Evolutionary conservation across 1,140 invertebrate species (phyloP).

Genomic region (Pseudomyrmex pallidus): DNA sequence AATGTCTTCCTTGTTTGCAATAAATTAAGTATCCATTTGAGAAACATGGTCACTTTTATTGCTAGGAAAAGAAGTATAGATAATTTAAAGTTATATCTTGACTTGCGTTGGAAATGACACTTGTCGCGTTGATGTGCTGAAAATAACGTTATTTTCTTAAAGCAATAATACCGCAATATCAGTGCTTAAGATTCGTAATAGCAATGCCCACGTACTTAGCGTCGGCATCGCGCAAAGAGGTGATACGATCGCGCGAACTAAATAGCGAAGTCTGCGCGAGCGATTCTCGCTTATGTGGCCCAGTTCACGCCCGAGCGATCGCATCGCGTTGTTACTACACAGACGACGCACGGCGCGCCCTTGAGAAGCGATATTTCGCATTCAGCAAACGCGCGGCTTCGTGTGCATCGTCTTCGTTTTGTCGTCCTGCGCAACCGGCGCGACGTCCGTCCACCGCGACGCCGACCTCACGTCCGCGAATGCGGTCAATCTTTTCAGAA

Average conservation of each 20-base stretch:
- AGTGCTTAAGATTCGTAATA: conserved; percentile 33
- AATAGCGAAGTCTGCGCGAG: conserved; percentile 29
- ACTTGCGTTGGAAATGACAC: too few species aligned
- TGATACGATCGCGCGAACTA: conserved; percentile 48
- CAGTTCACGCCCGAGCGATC: conserved; percentile 71
- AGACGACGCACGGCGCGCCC: conserved; percentile 65
- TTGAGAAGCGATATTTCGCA: conserved; percentile 67
- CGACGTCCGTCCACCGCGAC: conserved; percentile 54
- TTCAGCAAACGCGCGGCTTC: conserved; percentile 58
- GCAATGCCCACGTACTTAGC: neutral
- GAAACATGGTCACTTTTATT: conserved; percentile 10
- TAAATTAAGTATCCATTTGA: conserved; percentile 31
- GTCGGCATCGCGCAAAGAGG: conserved; percentile 48
- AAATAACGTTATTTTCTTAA: too few species aligned
- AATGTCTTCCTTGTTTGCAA: neutral
- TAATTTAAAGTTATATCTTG: too few species aligned
- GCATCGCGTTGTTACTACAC: conserved; percentile 54
- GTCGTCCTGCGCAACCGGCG: conserved; percentile 53
- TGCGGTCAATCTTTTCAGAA: conserved; percentile 76
- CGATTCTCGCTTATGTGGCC: conserved; percentile 59
- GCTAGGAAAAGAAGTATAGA: neutral
- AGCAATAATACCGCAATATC: too few species aligned
- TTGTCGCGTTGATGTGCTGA: too few species aligned
- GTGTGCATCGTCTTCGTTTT: conserved; percentile 40
- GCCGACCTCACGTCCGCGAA: conserved; percentile 73